Base-by-base conservation (phyloP, 2,113 vertebrate species). In the Anguilla japonica region DNA sequence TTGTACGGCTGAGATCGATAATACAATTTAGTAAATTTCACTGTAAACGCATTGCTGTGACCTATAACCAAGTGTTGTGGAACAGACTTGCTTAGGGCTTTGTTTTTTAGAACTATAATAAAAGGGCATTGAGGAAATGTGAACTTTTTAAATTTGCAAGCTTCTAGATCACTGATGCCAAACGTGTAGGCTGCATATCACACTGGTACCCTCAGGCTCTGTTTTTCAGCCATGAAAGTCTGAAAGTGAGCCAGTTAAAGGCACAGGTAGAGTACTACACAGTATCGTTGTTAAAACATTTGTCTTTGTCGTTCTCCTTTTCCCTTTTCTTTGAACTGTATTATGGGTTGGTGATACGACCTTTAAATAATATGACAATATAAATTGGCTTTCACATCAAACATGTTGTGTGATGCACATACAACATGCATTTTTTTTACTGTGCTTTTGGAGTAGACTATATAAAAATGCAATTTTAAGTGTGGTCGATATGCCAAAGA, bases 1-100 rank as follows among this genome's bases (percentile, higher is more conserved):
- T 91, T 95, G 93, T 93, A 94, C 93, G 92, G 93, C 93, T 93
- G 93, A 94, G 94, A 95, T 94, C 93, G 94, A 95, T 95, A 94
- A 93, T 92, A 94, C 93, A 95, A 95, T 95, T 95, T 94, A 94
- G 92, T 90, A 88, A 90, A 92, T 94, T 90, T 90, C 86, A 92
- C 91, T 93, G 92, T 93, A 90, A 94, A 94, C 94, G 93, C 93
- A 93, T 94, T 92, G 91, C 93, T 91, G 93, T 95, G 93, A 95
- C 93, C 95, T 94, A 93, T 94, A 94, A 94, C 92, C 84, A 92
- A 88, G 86, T 89, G 89, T 93, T 94, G 94, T 92, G 91, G 92
- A 94, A 93, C 91, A 91, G 90, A 92, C 92, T 93, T 89, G 92
- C 94, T 94, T 85, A 87, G 91, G 95, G 91, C 91, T 90, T 88